These are phyloP conservation scores for Scortum barcoo DNA, from an alignment of 2,113 vertebrate genomes.

Conservation along the genomic window DNA sequence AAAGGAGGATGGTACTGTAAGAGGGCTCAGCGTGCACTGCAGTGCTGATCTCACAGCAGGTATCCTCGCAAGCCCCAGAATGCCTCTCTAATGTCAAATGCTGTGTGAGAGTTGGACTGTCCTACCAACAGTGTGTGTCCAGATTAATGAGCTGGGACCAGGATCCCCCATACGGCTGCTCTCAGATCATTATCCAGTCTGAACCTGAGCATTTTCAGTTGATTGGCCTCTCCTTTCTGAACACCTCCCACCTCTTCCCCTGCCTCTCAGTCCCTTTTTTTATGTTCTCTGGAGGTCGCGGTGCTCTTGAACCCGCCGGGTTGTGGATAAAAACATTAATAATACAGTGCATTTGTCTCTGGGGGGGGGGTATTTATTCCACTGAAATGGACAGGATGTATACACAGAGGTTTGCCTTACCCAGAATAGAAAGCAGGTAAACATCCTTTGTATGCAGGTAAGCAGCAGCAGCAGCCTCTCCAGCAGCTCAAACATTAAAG, in stretches of 20 bases:
- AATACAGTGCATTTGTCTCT: slow-evolving; percentile 9
- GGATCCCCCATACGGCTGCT: slow-evolving; percentile 31
- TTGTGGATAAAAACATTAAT: slow-evolving; percentile 5
- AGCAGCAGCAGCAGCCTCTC: slow-evolving; percentile 21
- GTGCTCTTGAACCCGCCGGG: slow-evolving; percentile 49
- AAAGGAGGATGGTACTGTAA: slow-evolving; percentile 28
- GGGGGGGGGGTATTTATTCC: background rate
- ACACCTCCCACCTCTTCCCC: slow-evolving; percentile 16
- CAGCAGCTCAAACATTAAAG: slow-evolving; percentile 26
- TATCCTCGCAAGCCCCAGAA: slow-evolving; percentile 40
- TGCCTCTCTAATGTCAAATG: slow-evolving; percentile 54
- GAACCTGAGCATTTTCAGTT: slow-evolving; percentile 36
- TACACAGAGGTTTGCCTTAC: background rate
- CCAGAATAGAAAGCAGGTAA: background rate
- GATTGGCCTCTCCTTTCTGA: slow-evolving; percentile 37
- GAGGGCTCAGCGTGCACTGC: slow-evolving; percentile 30
- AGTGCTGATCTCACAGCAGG: slow-evolving; percentile 53
- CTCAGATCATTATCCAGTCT: slow-evolving; percentile 42
- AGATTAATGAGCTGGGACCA: slow-evolving; percentile 65
- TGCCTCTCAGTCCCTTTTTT: slow-evolving; percentile 17
- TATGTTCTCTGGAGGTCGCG: slow-evolving; percentile 44
- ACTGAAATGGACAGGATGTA: background rate
- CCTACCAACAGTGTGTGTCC: slow-evolving; percentile 57
- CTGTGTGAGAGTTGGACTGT: slow-evolving; percentile 60
- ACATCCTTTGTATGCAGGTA: slow-evolving; percentile 20